Percentiles rank a stretch among this genome's conserved stretches.
Evolutionary conservation across 2,888 invertebrate species (phyloP).

Genomic region (Margaritifera margaritifera): DNA sequence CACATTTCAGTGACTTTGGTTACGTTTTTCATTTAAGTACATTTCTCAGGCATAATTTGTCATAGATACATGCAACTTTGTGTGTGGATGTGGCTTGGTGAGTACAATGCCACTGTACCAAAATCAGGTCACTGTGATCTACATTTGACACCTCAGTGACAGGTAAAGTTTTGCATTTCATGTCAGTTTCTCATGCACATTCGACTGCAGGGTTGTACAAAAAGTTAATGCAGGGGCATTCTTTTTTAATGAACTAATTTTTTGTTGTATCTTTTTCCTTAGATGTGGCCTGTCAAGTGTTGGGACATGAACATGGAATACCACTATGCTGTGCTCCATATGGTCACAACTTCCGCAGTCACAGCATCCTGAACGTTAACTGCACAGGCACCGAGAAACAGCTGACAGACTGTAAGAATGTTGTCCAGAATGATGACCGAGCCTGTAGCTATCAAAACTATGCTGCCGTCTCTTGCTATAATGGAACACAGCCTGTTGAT

Average conservation of each 20-base stretch:
- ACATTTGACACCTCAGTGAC: no score
- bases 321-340: slow-evolving; percentile 57
- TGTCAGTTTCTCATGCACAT: no score
- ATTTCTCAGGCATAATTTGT: no score
- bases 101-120: no score
- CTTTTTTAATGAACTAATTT: not conserved
- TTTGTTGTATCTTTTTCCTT: slow-evolving; percentile 10
- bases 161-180: no score
- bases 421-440: slow-evolving; percentile 10
- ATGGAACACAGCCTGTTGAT: slow-evolving; percentile 40
- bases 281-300: slow-evolving; percentile 57
- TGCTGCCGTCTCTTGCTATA: slow-evolving; percentile 59
- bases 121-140: no score
- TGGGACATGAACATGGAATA: slow-evolving; percentile 54
- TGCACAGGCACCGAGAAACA: slow-evolving; percentile 54
- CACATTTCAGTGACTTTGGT: no score
- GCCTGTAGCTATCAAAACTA: slow-evolving; percentile 49
- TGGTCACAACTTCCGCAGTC: slow-evolving; percentile 48
- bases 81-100: no score
- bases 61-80: no score
- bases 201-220: no score
- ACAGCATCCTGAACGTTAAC: slow-evolving; percentile 26
- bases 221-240: no score
- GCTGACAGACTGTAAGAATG: slow-evolving; percentile 45
- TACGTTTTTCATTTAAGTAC: no score